Base-by-base conservation (phyloP, 2,113 vertebrate genomes). In the Pelecanus crispus region DNA sequence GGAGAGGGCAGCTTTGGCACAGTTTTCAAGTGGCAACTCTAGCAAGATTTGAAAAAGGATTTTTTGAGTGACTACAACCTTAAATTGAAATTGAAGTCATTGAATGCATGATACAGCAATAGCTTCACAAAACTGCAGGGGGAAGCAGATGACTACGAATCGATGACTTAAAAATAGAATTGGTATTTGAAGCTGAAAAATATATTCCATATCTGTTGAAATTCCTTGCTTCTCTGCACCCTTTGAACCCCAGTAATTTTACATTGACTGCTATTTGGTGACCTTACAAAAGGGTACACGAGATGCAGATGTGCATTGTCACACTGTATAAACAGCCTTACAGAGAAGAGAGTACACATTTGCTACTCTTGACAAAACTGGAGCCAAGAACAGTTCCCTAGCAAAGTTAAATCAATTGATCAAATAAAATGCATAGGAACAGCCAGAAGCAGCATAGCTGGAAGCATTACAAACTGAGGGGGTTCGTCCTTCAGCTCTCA, bases 141-240 rank as follows among this genome's bases (percentile, higher is more conserved):
- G 97, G 98, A 95, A 93, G 96, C 96, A 98, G 75, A 96, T 84
- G 94, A 47, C 97, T 94, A 18, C 91, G 58, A 16, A 80, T 36
- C 50, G 53, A 13, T 28, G 55, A 28, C 49, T 91, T 82, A 66
- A 38, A 81, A 44, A 18, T 20, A 56, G 47, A 53, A 63, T 34
- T 81, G 49, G 25, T 52, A 28, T 65, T 75, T 83, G 61, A 25
- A 89, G 58, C 52, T 84, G 77, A 38, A 36, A 89, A 89, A 42
- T 61, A 21, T 31, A 25, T 81, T 83, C 31, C 34, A 75, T 91
- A 5, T 13, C 20, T 71, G 38, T 47, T 47, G 34, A 40, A 92
- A 83, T 72, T 36, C 77, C 73, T 73, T 47, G 29, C 14, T 85
- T 49, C 45, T 49, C 29, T 58, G 40, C 21, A 45, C 28, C 32